A percentile compares a stretch with the other conserved stretches of the same genome.
Conservation (phyloP, 2,888 invertebrate genomes). For the Pyrochroa serraticornis region DNA sequence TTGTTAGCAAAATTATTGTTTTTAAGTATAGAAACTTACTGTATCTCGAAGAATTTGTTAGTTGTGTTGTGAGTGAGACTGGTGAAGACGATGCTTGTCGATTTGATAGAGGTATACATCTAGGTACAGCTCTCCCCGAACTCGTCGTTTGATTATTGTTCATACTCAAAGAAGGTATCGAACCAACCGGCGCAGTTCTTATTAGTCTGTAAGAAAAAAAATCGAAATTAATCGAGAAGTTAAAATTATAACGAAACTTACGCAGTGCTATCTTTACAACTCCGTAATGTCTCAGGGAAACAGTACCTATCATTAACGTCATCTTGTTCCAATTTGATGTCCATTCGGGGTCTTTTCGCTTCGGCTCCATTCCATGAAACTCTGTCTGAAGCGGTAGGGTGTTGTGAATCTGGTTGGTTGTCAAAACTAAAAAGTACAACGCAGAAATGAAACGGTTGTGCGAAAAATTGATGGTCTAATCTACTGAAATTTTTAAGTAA, state of each 20-base stretch:
- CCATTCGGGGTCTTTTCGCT: constrained; percentile 67
- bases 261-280: constrained; percentile 54
- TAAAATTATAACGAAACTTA: constrained; percentile 43
- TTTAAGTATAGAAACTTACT: constrained; percentile 54
- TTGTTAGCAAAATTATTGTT: neutral
- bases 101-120: constrained; percentile 56
- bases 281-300: constrained; percentile 62
- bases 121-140: constrained; percentile 46
- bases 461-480: no score
- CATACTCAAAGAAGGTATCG: constrained; percentile 59
- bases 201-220: constrained; percentile 51
- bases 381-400: constrained; percentile 46
- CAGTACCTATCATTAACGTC: constrained; percentile 73
- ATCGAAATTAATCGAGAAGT: constrained; percentile 6
- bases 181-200: constrained; percentile 57
- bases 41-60: constrained; percentile 67
- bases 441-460: no score
- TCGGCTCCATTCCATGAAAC: constrained; percentile 59
- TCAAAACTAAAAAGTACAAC: constrained; percentile 63
- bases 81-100: constrained; percentile 66
- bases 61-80: constrained; percentile 71
- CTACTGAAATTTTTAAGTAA: no score
- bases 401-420: constrained; percentile 66
- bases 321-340: constrained; percentile 75
- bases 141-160: constrained; percentile 53